Conservation (phyloP, 2,797 vertebrate species). For the Sebastes steindachneri region DNA sequence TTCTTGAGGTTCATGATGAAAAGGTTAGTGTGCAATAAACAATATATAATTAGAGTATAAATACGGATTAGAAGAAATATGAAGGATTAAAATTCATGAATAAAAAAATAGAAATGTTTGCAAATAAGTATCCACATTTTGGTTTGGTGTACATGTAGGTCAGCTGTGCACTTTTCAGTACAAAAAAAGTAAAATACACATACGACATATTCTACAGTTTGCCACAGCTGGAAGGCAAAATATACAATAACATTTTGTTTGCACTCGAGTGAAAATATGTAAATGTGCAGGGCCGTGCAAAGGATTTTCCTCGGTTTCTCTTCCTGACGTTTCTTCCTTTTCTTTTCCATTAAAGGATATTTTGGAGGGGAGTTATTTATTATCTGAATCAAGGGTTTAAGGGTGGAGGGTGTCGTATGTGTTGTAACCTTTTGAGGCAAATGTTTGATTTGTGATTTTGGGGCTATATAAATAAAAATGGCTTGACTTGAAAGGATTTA, state of each 20-base stretch:
- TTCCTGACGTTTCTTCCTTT: background rate
- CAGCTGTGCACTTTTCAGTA: background rate
- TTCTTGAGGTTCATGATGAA: background rate
- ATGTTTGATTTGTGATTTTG: background rate
- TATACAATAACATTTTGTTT: background rate
- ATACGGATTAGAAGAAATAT: background rate
- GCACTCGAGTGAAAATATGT: background rate
- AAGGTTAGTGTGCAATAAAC: background rate
- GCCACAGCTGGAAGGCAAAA: background rate
- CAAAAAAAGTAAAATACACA: background rate
- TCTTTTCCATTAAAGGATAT: background rate
- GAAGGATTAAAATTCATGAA: background rate
- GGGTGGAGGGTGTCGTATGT: no score
- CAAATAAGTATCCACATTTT: background rate
- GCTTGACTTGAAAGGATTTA: background rate
- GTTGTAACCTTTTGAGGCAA: fast-evolving
- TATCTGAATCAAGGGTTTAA: no score
- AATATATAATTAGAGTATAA: background rate
- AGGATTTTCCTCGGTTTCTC: background rate
- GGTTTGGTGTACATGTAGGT: background rate
- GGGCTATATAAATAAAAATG: background rate
- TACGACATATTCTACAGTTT: background rate
- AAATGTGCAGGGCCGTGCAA: background rate
- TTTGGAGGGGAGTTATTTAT: background rate
- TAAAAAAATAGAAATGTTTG: background rate